Conservation (phyloP, 2,888 invertebrate species). For the Buathra laborator region DNA sequence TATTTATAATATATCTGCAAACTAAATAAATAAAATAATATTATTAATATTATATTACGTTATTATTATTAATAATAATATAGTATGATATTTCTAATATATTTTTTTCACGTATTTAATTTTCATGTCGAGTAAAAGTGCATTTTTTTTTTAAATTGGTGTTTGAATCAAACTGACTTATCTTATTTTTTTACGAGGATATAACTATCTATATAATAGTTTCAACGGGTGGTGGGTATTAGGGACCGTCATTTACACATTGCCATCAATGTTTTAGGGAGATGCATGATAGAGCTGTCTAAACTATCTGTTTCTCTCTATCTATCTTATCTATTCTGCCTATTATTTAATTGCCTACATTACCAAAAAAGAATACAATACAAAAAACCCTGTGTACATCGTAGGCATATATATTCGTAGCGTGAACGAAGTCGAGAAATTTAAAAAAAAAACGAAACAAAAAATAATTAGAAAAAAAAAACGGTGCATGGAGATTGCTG, state of each 20-base stretch:
- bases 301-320: conserved; percentile 71
- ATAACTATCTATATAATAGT: conserved; percentile 11
- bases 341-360: conserved; percentile 43
- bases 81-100: no score
- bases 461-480: conserved; percentile 11
- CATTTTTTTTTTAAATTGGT: not conserved
- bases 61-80: no score
- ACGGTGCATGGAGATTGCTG: conserved; percentile 27
- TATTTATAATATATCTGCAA: not conserved
- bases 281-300: conserved; percentile 78
- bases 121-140: not conserved
- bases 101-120: no score
- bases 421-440: not conserved
- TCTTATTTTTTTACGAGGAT: not conserved
- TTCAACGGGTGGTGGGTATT: conserved; percentile 73
- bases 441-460: not conserved
- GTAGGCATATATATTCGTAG: conserved; percentile 9
- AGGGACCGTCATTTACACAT: conserved; percentile 68
- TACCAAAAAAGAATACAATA: conserved; percentile 6
- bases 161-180: not conserved
- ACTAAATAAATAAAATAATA: no score
- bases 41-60: no score
- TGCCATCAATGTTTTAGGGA: conserved; percentile 77
- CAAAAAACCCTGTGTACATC: not conserved
- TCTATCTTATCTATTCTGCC: conserved; percentile 63